Evolutionary conservation across 2,888 invertebrate species (phyloP), one percentile per base, ranked within the genome.

Genomic region (Phengaris arion): DNA sequence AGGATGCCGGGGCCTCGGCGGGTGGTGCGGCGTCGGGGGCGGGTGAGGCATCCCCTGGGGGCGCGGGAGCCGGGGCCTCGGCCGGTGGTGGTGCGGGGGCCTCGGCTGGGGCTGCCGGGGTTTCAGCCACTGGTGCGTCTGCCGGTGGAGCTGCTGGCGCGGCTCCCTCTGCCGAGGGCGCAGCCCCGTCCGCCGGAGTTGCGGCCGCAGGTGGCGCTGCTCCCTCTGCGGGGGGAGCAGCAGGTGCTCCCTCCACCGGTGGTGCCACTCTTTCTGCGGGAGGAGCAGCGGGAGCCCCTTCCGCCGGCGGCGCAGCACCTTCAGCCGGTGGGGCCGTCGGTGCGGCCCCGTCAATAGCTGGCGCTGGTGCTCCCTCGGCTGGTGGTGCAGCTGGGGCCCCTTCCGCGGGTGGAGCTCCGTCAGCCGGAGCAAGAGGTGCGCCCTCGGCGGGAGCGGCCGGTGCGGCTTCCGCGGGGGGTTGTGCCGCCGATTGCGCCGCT

Each of bases 331-430:
- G 78, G n/a, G 80, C 83, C 68, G 85, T 84, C 52, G 79, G 76
- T 9, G 79, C 81, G 2, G 86, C 88, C 4, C 87, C 89, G 77
- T 89, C 92, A 48, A 86, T 12, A 52, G 77, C 15, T 7, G 77
- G 75, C 10, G 75, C 74, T 0, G 77, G 75, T 12, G 77, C 80
- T 0, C 80, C 82, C 0, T 80, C 83, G 0, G 78, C 80, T 0
- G 84, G 79, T 0, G 83, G 82, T 6, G 80, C 83, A 0, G 80
- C 86, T 0, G 83, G 80, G 0, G 80, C 83, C 7, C 81, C 84
- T n/a, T 80, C 85, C 4, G 81, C 82, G 35, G 86, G 80, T 1
- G 76, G 85, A 10, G 81, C 86, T n/a, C 77, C 78, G 13, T 75
- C 75, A 46, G 77, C 76, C 0, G 75, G 73, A 0, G 48, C 76